These are phyloP conservation scores for Zaprionus inermis DNA, from an alignment of 1,140 invertebrate genomes.

Conservation along the genomic window DNA sequence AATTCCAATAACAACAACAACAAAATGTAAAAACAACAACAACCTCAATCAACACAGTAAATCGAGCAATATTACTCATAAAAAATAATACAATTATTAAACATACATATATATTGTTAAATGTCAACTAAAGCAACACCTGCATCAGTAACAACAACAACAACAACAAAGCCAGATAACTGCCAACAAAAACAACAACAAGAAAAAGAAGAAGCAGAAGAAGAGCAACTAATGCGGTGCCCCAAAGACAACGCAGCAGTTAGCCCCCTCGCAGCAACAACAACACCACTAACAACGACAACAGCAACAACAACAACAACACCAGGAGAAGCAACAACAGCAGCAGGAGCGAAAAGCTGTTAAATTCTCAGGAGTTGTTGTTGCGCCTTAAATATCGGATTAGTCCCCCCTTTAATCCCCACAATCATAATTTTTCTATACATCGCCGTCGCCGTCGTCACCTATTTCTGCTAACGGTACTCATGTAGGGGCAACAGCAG, in stretches of 20 bases:
- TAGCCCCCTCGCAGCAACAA: constrained; percentile 20
- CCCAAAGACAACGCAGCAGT: constrained; percentile 34
- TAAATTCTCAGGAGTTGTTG: constrained; percentile 41
- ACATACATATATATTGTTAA: constrained; percentile 66
- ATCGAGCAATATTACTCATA: constrained; percentile 75
- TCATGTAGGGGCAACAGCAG: constrained; percentile 50
- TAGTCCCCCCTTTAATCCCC: constrained; percentile 22
- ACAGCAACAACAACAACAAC: constrained; percentile 15
- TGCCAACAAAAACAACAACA: constrained; percentile 61
- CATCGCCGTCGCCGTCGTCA: not conserved
- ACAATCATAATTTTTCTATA: not conserved
- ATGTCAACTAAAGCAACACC: constrained; percentile 59
- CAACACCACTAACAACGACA: constrained; percentile 16
- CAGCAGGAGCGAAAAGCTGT: constrained; percentile 10
- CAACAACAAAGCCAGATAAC: constrained; percentile 64
- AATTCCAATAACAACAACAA: constrained; percentile 22
- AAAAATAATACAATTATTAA: constrained; percentile 26
- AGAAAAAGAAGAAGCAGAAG: constrained; percentile 28
- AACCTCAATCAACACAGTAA: constrained; percentile 73
- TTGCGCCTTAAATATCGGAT: constrained; percentile 40
- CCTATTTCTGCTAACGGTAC: not conserved
- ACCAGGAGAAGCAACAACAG: constrained; percentile 21
- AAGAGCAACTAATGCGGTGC: constrained; percentile 66
- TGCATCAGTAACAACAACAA: constrained; percentile 16
- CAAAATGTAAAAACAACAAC: constrained; percentile 57